Evolutionary conservation across 2,888 invertebrate species (phyloP).

Genomic region (Xestia sexstrigata): DNA sequence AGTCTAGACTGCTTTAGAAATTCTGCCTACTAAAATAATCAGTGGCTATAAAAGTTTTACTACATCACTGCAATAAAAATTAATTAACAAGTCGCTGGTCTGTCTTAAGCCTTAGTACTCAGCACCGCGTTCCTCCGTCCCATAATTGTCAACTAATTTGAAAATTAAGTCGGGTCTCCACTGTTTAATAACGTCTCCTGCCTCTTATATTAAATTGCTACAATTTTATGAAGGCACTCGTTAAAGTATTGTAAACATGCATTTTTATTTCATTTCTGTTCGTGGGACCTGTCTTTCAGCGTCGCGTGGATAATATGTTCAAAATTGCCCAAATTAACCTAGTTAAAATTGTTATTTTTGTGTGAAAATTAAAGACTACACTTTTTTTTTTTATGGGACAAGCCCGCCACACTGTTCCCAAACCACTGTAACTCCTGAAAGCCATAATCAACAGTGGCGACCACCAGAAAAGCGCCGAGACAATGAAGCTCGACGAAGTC

Average conservation of each 20-base stretch:
- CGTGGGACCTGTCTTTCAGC: neutral
- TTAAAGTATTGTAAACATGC: slow-evolving; percentile 34
- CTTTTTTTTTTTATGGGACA: too few species aligned
- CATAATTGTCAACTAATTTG: slow-evolving; percentile 63
- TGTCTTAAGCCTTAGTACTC: slow-evolving; percentile 24
- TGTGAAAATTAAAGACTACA: neutral
- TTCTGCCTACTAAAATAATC: neutral
- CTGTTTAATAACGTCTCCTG: slow-evolving; percentile 40
- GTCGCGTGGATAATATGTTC: neutral
- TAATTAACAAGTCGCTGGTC: neutral
- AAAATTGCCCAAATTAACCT: too few species aligned
- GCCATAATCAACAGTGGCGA: too few species aligned
- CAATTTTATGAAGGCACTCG: slow-evolving; percentile 27
- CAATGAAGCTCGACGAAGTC: too few species aligned
- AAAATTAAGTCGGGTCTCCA: slow-evolving; percentile 47
- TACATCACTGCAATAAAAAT: neutral
- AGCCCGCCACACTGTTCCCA: too few species aligned
- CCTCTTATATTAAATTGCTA: slow-evolving; percentile 37
- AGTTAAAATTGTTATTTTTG: too few species aligned
- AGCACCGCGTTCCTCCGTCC: slow-evolving; percentile 36
- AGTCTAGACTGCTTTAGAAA: slow-evolving; percentile 9
- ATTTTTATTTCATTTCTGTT: neutral
- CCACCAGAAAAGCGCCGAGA: too few species aligned
- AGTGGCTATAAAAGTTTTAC: neutral
- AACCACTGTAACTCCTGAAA: too few species aligned